Evolutionary conservation across 2,113 vertebrate genomes (phyloP).

Genomic region (Tragelaphus imberbis): DNA sequence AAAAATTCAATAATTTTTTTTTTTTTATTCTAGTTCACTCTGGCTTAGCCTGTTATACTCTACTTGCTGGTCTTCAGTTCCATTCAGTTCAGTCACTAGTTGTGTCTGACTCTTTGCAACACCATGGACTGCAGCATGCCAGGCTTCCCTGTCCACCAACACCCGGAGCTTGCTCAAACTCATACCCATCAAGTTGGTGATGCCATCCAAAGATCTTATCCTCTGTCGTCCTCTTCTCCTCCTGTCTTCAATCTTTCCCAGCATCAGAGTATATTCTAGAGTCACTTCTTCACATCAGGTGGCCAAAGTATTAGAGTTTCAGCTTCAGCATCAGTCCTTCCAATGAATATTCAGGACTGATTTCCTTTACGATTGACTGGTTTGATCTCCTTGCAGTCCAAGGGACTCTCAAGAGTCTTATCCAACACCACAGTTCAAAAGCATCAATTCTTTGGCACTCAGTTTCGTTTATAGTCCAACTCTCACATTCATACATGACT

Average conservation of each 20-base stretch:
- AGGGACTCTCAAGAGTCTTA: not conserved
- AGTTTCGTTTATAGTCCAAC: not conserved
- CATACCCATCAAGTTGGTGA: fast-evolving
- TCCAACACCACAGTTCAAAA: not conserved
- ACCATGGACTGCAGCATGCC: not conserved
- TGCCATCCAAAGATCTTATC: not conserved
- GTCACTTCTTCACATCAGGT: not conserved
- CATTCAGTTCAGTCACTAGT: not conserved
- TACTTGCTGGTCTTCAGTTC: not conserved
- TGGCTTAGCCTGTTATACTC: not conserved
- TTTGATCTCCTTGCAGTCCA: not conserved
- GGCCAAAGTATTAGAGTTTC: not conserved
- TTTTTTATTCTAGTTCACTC: not conserved
- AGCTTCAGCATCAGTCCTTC: not conserved
- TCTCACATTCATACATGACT: not conserved
- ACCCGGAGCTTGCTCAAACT: not conserved
- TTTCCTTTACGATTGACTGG: not conserved
- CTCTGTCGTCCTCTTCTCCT: not conserved
- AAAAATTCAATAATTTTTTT: not conserved
- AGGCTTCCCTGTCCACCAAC: not conserved
- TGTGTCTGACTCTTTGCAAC: not conserved
- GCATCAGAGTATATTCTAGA: not conserved
- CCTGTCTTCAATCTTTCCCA: not conserved
- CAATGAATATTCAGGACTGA: not conserved
- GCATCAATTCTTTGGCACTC: not conserved